These are phyloP conservation scores for Micropterix aruncella DNA, from an alignment of 2,888 invertebrate genomes.

Conservation along the genomic window DNA sequence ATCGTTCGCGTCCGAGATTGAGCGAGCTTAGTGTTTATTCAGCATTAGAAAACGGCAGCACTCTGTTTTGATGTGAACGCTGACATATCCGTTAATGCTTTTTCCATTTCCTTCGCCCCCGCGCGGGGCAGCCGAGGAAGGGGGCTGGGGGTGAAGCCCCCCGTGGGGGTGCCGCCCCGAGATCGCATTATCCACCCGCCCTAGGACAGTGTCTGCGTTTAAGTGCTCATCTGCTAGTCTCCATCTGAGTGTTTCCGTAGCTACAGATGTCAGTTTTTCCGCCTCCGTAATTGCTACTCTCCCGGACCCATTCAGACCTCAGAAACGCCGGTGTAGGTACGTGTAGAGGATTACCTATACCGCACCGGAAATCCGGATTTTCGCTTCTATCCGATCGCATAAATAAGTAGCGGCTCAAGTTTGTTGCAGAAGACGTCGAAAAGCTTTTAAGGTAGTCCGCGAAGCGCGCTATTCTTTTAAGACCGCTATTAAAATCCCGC, in stretches of 20 bases:
- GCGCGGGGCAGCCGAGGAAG: too few species aligned
- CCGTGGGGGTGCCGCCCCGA: constrained; percentile 18
- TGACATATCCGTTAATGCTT: constrained; percentile 43
- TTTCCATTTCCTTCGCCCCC: constrained; percentile 25
- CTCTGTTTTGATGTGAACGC: constrained; percentile 35
- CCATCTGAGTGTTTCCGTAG: not conserved
- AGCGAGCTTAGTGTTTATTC: constrained; percentile 29
- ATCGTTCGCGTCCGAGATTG: not conserved
- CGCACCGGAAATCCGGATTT: too few species aligned
- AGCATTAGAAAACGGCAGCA: constrained; percentile 33
- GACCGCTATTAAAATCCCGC: not conserved
- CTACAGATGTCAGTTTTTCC: not conserved
- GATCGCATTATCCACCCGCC: not conserved
- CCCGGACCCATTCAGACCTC: too few species aligned
- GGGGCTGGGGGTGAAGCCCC: too few species aligned
- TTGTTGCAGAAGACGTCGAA: too few species aligned
- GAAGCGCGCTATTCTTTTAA: not conserved
- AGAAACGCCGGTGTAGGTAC: too few species aligned
- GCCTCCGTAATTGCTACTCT: too few species aligned
- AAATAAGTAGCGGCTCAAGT: too few species aligned
- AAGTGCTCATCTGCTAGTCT: not conserved
- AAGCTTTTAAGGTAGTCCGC: too few species aligned
- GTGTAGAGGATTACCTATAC: too few species aligned
- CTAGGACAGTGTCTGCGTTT: not conserved
- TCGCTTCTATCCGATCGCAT: too few species aligned